These are phyloP conservation scores for Galagoides demidoff DNA, from an alignment of 2,797 vertebrate species.

Conservation along the genomic window DNA sequence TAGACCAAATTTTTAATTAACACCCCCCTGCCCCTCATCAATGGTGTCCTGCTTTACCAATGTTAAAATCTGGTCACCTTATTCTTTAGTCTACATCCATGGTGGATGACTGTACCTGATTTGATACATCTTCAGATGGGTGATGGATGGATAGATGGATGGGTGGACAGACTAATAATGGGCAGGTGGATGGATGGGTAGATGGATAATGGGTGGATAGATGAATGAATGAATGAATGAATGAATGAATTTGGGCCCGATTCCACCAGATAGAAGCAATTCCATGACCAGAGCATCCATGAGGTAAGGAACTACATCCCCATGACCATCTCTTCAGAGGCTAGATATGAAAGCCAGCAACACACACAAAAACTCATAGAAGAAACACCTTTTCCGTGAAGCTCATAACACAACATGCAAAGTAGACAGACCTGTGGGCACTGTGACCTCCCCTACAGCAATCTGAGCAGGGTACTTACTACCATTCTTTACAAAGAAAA, in stretches of 20 bases:
- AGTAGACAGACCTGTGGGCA: rapidly evolving
- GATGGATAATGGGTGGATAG: background rate
- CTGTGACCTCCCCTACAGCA: rapidly evolving
- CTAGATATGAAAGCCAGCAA: background rate
- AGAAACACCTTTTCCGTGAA: background rate
- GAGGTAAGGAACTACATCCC: background rate
- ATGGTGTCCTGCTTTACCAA: too few relatives aligned
- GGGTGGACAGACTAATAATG: too few relatives aligned
- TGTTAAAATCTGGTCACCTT: too few relatives aligned
- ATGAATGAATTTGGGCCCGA: background rate
- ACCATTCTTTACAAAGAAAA: too few relatives aligned
- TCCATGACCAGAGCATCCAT: background rate
- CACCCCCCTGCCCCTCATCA: too few relatives aligned
- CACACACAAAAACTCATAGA: background rate
- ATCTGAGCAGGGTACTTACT: rapidly evolving
- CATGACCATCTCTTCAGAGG: background rate
- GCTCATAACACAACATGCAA: background rate
- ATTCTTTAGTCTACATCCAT: rapidly evolving
- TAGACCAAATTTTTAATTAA: too few relatives aligned
- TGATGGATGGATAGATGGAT: background rate
- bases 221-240: too few relatives aligned
- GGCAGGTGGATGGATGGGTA: background rate
- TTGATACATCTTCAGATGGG: background rate
- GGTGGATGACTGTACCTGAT: rapidly evolving
- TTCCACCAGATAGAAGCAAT: too few relatives aligned